These are phyloP conservation scores for Chymomyza costata DNA, from an alignment of 1,140 invertebrate species.

Conservation along the genomic window DNA sequence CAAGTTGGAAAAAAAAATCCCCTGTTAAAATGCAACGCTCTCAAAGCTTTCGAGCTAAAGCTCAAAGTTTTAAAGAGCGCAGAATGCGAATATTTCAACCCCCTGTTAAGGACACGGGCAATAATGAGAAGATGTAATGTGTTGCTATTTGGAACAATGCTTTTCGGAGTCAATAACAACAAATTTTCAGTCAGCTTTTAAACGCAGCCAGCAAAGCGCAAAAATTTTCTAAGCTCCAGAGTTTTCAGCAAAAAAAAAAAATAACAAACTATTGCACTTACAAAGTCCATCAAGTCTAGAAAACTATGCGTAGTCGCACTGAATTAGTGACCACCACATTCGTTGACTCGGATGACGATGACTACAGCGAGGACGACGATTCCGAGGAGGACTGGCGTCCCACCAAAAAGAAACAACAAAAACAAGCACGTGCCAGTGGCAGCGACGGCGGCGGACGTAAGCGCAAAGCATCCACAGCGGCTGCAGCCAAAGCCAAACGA, in stretches of 20 bases:
- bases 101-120: conserved; percentile 26
- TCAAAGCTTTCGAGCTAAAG: conserved; percentile 16
- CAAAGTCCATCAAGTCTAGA: conserved; percentile 7
- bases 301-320: conserved; percentile 71
- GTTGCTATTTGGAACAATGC: conserved; percentile 18
- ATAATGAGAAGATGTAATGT: conserved; percentile 33
- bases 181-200: conserved; percentile 50
- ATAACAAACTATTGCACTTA: conserved; percentile 2
- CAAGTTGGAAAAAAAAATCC: conserved; percentile 6
- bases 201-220: conserved; percentile 17
- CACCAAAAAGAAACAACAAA: conserved; percentile 55
- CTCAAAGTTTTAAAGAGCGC: conserved; percentile 21
- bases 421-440: conserved; percentile 19
- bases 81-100: conserved; percentile 29
- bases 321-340: conserved; percentile 73
- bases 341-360: conserved; percentile 70
- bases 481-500: conserved; percentile 29
- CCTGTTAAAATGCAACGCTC: conserved; percentile 37
- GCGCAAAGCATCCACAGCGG: conserved; percentile 30
- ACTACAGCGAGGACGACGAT: conserved; percentile 70
- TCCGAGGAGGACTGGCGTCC: conserved; percentile 74
- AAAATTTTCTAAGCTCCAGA: conserved; percentile 5
- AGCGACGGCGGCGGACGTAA: conserved; percentile 45
- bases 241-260: conserved; percentile 1
- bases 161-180: conserved; percentile 46